Evolutionary conservation across 2,888 invertebrate species (phyloP).

Genomic region (Lasioglossum lativentre): DNA sequence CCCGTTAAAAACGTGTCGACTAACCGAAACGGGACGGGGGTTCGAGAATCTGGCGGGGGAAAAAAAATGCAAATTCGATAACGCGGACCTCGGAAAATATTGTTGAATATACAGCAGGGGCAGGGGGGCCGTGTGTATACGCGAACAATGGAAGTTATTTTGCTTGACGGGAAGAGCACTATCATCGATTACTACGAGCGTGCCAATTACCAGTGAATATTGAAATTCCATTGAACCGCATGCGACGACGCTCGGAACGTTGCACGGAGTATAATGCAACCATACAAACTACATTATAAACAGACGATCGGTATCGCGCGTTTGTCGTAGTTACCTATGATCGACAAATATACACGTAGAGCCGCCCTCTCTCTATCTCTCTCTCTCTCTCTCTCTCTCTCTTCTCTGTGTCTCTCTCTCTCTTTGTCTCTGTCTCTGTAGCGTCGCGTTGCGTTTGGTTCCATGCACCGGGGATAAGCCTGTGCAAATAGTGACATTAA

Average conservation of each 20-base stretch:
- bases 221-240: slow-evolving; percentile 14
- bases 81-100: not conserved
- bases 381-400: not conserved
- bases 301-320: slow-evolving; percentile 71
- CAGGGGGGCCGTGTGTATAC: no score
- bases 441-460: slow-evolving; percentile 52
- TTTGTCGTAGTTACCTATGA: slow-evolving; percentile 61
- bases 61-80: not conserved
- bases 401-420: no score
- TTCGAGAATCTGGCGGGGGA: not conserved
- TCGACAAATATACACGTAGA: slow-evolving; percentile 72
- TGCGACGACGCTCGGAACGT: slow-evolving; percentile 24
- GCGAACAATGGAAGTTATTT: not conserved
- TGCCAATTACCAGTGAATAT: slow-evolving; percentile 3
- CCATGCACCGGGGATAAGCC: slow-evolving; percentile 78
- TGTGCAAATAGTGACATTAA: slow-evolving; percentile 83
- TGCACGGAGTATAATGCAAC: slow-evolving; percentile 29
- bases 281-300: slow-evolving; percentile 69
- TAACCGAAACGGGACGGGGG: not conserved
- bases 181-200: not conserved
- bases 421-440: not conserved
- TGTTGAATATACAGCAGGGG: not conserved
- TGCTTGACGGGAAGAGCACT: not conserved
- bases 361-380: slow-evolving; percentile 39
- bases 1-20: not conserved